phyloP scores from a whole-genome alignment of 2,888 invertebrate genomes.

The Pseudanteris insignis region DNA sequence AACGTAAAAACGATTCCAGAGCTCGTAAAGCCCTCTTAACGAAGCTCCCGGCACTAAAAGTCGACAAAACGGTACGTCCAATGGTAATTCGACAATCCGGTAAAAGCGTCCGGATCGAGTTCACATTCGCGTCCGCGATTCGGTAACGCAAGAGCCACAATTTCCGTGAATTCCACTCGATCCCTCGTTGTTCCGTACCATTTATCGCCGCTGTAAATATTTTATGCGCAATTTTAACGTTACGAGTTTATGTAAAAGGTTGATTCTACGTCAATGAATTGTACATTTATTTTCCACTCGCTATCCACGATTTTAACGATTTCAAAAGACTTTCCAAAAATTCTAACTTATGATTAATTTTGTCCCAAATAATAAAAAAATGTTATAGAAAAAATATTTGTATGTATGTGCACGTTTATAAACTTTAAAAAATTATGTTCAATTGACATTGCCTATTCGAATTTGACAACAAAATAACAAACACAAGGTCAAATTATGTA shows the following conservation, averaged over 20 bases:
- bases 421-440: too few species aligned
- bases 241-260: constrained; percentile 7
- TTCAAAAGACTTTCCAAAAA: background rate
- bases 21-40: constrained; percentile 23
- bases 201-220: constrained; percentile 17
- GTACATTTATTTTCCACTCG: too few species aligned
- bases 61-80: constrained; percentile 6
- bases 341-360: too few species aligned
- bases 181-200: constrained; percentile 16
- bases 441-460: too few species aligned
- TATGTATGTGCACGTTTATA: too few species aligned
- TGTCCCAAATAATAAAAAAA: too few species aligned
- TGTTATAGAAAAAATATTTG: too few species aligned
- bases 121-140: constrained; percentile 4
- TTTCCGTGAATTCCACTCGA: constrained; percentile 17
- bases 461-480: too few species aligned
- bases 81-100: constrained; percentile 12
- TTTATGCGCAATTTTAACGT: constrained; percentile 15
- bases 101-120: constrained; percentile 7
- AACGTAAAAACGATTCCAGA: constrained; percentile 11
- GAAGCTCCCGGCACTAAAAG: constrained; percentile 6
- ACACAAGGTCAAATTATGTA: too few species aligned
- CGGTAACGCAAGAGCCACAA: constrained; percentile 8
- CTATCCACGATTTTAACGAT: background rate
- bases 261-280: too few species aligned